Conservation (phyloP, 2,888 invertebrate species). For the Crioceris asparagi region DNA sequence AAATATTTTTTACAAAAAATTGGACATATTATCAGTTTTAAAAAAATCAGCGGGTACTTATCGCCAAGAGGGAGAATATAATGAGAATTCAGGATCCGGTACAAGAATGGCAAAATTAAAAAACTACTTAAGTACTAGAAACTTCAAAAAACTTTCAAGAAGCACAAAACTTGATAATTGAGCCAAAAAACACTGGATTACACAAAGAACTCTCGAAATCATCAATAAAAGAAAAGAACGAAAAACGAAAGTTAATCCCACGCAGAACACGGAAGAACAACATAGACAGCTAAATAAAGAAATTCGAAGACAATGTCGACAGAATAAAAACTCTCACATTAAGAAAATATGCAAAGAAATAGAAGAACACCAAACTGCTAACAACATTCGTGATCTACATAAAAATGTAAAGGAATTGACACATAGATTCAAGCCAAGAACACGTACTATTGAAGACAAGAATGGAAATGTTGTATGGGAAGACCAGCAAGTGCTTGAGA, state of each 20-base stretch:
- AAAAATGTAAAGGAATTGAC: neutral
- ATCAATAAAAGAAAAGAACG: no score
- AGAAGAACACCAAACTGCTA: no score
- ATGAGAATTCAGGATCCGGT: neutral
- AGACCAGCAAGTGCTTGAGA: no score
- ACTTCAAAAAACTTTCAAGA: no score
- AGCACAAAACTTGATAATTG: no score
- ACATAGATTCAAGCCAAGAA: neutral
- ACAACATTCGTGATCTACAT: neutral
- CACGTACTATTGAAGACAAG: neutral
- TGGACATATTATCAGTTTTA: no score
- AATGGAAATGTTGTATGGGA: no score
- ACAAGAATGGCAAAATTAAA: neutral
- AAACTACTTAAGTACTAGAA: no score
- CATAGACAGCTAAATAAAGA: neutral
- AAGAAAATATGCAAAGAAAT: neutral
- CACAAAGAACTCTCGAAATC: no score
- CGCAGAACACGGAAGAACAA: neutral
- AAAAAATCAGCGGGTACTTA: no score
- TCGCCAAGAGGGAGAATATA: neutral
- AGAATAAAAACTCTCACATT: neutral
- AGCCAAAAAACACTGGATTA: no score
- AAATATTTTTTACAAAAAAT: no score
- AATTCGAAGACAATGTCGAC: neutral
- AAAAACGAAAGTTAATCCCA: neutral